Base-by-base conservation (phyloP, 2,888 invertebrate species). In the Sinotaia quadrata region DNA sequence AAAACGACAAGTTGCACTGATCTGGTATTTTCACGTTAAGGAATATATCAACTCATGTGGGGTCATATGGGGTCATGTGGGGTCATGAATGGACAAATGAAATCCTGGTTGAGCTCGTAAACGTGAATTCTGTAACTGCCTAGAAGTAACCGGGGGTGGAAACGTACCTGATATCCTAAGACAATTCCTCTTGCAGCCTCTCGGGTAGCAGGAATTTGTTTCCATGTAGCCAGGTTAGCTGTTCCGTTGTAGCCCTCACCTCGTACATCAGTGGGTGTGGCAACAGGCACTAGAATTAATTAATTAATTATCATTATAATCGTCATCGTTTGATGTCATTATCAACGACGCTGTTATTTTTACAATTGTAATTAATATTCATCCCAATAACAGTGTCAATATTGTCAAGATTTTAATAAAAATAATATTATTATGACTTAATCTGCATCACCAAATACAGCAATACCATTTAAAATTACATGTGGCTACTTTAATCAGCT, bases 191-290 rank as follows among this genome's bases (percentile, higher is more conserved):
- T 91, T 49, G 97, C 91, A 77, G 92, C 92, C 75, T 95, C 95
- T n/a, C 96, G 91, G 0, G 93, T 94, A 86, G 95, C 92, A 66
- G 94, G 93, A 56, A 98, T 93, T 0, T 96, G 94, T 29, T 68
- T 89, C 98, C 98, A 98, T 4, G 94, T 94, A 0, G 97, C 95
- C 84, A 95, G 95, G 69, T 98, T 90, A n/a, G 97, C 92, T 0
- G 98, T 98, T 0, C 97, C 95, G 88, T 98, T 98, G 88, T 91
- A 95, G 0, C 95, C 93, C 10, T 91, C 85, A 0, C 95, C 94
- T 36, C 91, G 90, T 0, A 96, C 94, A 85, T 93, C 91, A 79
- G 95, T 94, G 3, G 97, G 97, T 4, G 95, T 93, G 8, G 21
- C 8, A 10, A 29, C 49, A 10, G 77, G 77, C 65, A 77, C 75